Base-by-base conservation (phyloP, 2,113 vertebrate genomes). In the Callaeas wilsoni region DNA sequence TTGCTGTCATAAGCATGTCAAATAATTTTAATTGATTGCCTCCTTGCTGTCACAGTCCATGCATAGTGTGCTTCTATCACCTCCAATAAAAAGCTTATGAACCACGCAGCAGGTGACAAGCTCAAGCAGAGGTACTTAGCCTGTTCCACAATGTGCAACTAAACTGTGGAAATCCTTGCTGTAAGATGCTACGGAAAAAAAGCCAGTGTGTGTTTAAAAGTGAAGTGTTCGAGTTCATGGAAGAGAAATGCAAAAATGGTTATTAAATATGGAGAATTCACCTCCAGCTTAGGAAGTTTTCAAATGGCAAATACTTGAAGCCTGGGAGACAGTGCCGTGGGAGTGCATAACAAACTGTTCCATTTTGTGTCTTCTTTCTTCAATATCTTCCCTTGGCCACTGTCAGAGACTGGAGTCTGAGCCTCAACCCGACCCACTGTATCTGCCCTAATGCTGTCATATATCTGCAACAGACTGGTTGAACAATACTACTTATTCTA, bases 81-180 rank as follows among this genome's bases (percentile, higher is more conserved):
- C 60, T 95, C 71, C 90, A 90, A 35, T 52, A 90, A 87, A 87
- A 87, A 86, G 83, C 90, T 93, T 81, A 90, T 47, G 47, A 95
- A 78, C 39, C n/a, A 77, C 50, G 9, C 69, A 74, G 88, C 47
- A 86, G 52, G 89, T 4, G 6, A 90, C 50, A 92, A 85, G 80
- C 64, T 86, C 79, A 37, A 70, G 80, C 50, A 88, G 68, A 92
- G 27, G 16, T 35, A 59, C 64, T 89, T 70, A 67, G 78, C 52
- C 35, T 84, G 73, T 74, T 59, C 83, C 52, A 90, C 73, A 69
- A 65, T 3, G 21, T 16, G 19, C 35, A 93, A 33, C 59, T 50
- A 80, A 77, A 64, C 80, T 29, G 47, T 30, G 59, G 39, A 93
- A 94, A 93, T 69, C 70, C 57, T 65, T 62, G 37, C 37, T 4